Base-by-base conservation (phyloP, 2,113 vertebrate genomes). In the Xenopus laevis region DNA sequence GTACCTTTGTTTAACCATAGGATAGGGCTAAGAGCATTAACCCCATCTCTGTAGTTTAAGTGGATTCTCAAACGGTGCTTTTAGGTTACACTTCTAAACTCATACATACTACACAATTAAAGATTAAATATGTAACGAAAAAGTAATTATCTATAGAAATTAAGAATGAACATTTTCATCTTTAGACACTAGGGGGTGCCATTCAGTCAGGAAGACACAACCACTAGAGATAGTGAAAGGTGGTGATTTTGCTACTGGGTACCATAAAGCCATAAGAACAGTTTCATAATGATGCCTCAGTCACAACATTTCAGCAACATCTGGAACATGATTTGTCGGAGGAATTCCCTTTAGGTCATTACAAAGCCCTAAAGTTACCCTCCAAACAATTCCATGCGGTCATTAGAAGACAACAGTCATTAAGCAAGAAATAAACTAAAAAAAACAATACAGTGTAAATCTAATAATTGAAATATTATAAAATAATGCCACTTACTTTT, bases 401-500 rank as follows among this genome's bases (percentile, higher is more conserved):
- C 44, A 65, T 46, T 15, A 46, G 18, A 7, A 65, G 18, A 20
- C 4, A 59, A n/a, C n/a, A 61, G 20, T 20, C 15, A 61, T 15
- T 20, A 55, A 23, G 18, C 11, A n/a, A 16, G 21, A 44, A 59
- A 60, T 27, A 2, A 27, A 27, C 1, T 4, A 40, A 40, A 40
- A 3, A 40, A 40, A 9, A 50, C 47, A 15, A 10, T 52, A 74
- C 33, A 74, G 10, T 60, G 2, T 13, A 74, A 7, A 71, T 3
- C 4, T 21, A 20, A 58, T 4, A 18, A 40, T 5, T 40, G 33
- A 40, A 13, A 50, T 50, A 50, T 10, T 50, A 13, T 21, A n/a
- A 17, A 61, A 15, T 10, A 17, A 15, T 44, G 68, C 13, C 13
- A 76, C 73, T 76, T 76, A 76, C 73, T 68, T 76, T 69, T 76